Evolutionary conservation across 1,140 invertebrate species (phyloP).

Genomic region (Rhopalosiphum maidis): DNA sequence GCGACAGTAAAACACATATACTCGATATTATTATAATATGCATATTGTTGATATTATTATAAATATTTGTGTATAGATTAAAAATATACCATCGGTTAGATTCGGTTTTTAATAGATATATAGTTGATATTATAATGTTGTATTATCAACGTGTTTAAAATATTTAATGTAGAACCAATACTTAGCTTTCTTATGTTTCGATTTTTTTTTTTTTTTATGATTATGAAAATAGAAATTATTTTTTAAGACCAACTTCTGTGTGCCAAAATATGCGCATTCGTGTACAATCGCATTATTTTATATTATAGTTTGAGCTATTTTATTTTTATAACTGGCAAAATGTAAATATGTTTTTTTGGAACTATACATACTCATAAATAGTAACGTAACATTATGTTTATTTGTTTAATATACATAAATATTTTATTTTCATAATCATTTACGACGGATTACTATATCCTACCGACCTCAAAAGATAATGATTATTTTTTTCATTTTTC

Average conservation of each 20-base stretch:
- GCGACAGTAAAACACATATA: not conserved
- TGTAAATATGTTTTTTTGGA: not conserved
- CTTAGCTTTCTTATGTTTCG: not conserved
- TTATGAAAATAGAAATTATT: not conserved
- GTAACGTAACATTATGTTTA: not conserved
- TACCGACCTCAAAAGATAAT: not conserved
- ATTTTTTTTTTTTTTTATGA: not conserved
- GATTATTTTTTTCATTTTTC: not conserved
- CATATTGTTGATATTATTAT: not conserved
- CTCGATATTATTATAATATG: not conserved
- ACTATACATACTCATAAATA: not conserved
- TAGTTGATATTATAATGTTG: not conserved
- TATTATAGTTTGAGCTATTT: not conserved
- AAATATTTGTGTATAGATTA: not conserved
- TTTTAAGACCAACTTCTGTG: slow-evolving; percentile 1
- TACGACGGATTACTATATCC: not conserved
- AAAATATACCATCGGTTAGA: slow-evolving; percentile 3
- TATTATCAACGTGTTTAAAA: not conserved
- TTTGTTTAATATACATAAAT: not conserved
- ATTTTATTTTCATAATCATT: slow-evolving; percentile 6
- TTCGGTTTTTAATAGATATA: not conserved
- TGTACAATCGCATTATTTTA: not conserved
- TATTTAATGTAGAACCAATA: not conserved
- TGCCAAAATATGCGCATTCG: not conserved
- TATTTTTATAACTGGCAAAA: not conserved